Percentiles rank a stretch among this genome's conserved stretches.
phyloP scores from a whole-genome alignment of 2,797 vertebrate genomes.

The Falco concolor region DNA sequence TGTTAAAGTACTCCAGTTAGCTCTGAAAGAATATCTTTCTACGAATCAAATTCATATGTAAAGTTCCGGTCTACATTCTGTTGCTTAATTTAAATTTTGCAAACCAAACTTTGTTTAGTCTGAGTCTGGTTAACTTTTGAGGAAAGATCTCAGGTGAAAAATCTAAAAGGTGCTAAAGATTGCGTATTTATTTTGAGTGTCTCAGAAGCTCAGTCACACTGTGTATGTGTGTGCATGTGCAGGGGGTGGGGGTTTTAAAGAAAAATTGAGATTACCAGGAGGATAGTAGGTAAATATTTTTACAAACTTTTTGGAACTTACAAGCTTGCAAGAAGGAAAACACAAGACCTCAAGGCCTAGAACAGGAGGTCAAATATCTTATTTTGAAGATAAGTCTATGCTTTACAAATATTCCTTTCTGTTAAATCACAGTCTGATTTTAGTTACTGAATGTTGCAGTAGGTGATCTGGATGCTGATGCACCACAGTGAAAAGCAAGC shows the following conservation, averaged over 20 bases:
- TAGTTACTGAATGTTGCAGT: not conserved
- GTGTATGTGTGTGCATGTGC: rapidly evolving
- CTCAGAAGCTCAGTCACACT: not conserved
- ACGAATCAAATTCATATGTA: not conserved
- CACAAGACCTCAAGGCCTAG: not conserved
- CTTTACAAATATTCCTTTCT: not conserved
- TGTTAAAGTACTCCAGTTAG: not conserved
- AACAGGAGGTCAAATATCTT: not conserved
- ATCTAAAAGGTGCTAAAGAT: not conserved
- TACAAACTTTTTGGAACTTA: not conserved
- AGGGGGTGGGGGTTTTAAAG: not conserved
- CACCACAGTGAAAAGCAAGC: not conserved
- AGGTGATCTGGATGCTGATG: not conserved
- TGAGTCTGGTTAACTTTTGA: not conserved
- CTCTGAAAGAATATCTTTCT: not conserved
- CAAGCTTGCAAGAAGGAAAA: not conserved
- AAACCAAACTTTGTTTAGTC: not conserved
- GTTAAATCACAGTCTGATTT: not conserved
- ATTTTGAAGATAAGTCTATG: not conserved
- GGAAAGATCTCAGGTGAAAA: not conserved
- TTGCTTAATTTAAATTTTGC: not conserved
- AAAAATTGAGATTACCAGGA: not conserved
- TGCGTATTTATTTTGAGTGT: not conserved
- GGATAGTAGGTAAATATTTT: not conserved
- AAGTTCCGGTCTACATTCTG: not conserved